These are phyloP conservation scores for Bergia sp. DNA, from an alignment of 92 coral and sea anemone species.

Conservation along the genomic window DNA sequence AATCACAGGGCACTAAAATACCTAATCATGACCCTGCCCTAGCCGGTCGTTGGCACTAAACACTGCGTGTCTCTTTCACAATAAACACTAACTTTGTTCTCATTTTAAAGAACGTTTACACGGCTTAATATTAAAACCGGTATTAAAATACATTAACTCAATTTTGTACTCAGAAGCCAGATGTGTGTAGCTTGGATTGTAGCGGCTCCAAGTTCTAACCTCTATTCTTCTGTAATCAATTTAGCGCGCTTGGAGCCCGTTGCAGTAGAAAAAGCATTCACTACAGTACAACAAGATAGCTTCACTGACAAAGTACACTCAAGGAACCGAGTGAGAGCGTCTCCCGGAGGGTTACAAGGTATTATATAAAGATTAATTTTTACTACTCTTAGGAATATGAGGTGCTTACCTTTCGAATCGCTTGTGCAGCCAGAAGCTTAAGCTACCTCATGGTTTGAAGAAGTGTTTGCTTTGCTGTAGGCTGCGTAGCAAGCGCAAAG, in stretches of 20 bases:
- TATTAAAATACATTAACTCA: too few species aligned
- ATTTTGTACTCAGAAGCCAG: background rate
- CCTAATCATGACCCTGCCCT: too few species aligned
- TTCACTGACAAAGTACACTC: conserved; percentile 6
- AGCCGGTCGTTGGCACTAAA: too few species aligned
- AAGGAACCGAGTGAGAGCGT: conserved; percentile 1
- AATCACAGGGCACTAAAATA: too few species aligned
- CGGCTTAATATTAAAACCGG: background rate
- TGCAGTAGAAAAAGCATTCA: conserved; percentile 21
- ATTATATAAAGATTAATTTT: background rate
- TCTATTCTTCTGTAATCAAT: background rate
- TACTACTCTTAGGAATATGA: background rate
- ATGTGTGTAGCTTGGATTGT: background rate
- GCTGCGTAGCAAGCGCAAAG: too few species aligned
- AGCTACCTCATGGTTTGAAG: too few species aligned
- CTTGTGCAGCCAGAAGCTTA: too few species aligned
- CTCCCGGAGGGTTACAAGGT: conserved; percentile 5
- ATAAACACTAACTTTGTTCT: too few species aligned
- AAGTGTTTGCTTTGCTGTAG: too few species aligned
- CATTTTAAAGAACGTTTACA: too few species aligned
- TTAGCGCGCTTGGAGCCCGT: conserved; percentile 19
- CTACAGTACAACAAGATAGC: conserved; percentile 18
- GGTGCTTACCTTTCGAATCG: background rate
- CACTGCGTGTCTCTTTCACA: too few species aligned
- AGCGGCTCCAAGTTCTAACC: background rate